Base-by-base conservation (phyloP, 2,113 vertebrate species). In the Urocynchramus pylzowi region DNA sequence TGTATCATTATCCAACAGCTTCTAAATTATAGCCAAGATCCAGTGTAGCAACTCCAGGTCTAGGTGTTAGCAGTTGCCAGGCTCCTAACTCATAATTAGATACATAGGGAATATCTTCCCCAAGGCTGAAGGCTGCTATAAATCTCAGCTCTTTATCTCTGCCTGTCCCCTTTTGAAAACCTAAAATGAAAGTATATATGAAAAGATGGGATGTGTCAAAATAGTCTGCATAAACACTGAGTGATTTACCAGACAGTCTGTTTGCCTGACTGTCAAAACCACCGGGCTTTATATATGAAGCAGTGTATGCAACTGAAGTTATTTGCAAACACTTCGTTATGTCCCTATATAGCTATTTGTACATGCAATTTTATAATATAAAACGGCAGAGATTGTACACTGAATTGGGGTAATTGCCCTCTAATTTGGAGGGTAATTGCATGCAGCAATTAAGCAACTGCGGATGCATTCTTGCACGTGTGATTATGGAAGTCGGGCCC, bases 361-460 rank as follows among this genome's bases (percentile, higher is more conserved):
- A 63, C 87, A 86, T 87, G 93, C 52, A 92, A 96, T 96, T 97
- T 94, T 92, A 93, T 93, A 93, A 90, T 94, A 91, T 80, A 95
- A 96, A 90, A 96, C 69, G 68, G 84, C 93, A 20, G 90, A 94
- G 92, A 96, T 95, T 96, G 95, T 95, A 37, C 87, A 84, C 79
- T 96, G 95, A 96, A 97, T 96, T 91, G 93, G 93, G 94, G 95
- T 96, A 97, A 96, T 96, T 96, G 94, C 94, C 96, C 96, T 96
- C 96, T 97, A 95, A 96, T 97, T 97, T 97, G 93, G 91, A 97
- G 95, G 95, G 95, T 95, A 96, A 96, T 96, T 97, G 96, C 96
- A 95, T 10, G 88, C 16, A 96, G 94, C 91, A 97, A 97, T 96
- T 97, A 97, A 97, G 94, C 95, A 96, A 97, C 95, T 94, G 95